Evolutionary conservation across 2,888 invertebrate species (phyloP).

Genomic region (Sinohyriopsis cumingii): DNA sequence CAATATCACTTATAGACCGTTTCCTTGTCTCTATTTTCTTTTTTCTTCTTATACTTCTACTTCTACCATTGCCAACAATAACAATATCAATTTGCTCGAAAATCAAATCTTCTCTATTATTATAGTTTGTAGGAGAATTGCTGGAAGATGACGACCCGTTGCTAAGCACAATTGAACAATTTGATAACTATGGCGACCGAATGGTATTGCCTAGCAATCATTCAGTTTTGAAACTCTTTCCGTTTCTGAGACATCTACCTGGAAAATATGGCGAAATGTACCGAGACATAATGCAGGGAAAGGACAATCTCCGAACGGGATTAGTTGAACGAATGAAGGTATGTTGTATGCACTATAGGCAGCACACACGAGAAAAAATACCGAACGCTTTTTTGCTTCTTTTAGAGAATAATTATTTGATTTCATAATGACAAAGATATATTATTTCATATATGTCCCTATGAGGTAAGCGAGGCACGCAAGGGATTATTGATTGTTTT

Average conservation of each 20-base stretch:
- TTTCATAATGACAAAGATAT: no score
- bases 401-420: no score
- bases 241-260: slow-evolving; percentile 41
- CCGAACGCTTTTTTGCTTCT: no score
- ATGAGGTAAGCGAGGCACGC: no score
- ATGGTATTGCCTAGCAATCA: slow-evolving; percentile 43
- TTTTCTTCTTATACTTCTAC: no score
- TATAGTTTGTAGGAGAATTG: slow-evolving; percentile 37
- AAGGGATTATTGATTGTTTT: no score
- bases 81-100: no score
- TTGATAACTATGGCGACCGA: slow-evolving; percentile 40
- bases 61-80: no score
- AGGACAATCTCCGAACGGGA: slow-evolving; percentile 13
- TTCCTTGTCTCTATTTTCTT: no score
- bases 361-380: no score
- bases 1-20: no score
- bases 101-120: background rate
- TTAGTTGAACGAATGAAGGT: slow-evolving; percentile 36
- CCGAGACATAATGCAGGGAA: slow-evolving; percentile 19
- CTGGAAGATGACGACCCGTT: slow-evolving; percentile 22
- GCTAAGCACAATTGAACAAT: slow-evolving; percentile 25
- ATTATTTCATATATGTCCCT: no score
- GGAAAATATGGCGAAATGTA: slow-evolving; percentile 41
- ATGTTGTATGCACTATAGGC: background rate
- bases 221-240: slow-evolving; percentile 34